Evolutionary conservation across 2,113 vertebrate genomes (phyloP).

Genomic region (Emydocephalus ijimae): DNA sequence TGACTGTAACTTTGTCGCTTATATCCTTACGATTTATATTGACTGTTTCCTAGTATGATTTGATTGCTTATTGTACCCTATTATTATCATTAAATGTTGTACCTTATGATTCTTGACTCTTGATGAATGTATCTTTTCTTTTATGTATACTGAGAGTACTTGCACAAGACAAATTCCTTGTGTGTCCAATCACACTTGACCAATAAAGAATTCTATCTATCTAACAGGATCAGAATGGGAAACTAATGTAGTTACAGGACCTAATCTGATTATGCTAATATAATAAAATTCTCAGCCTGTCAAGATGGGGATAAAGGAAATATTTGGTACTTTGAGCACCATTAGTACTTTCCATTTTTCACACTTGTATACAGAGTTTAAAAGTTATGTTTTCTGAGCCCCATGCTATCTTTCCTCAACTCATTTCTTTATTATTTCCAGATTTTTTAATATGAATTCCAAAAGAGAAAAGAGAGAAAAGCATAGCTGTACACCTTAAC

Average conservation of each 20-base stretch:
- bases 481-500: not conserved
- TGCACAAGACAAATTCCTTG: too few species aligned
- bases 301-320: not conserved
- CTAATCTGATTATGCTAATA: not conserved
- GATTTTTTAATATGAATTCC: not conserved
- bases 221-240: not conserved
- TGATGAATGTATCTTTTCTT: too few species aligned
- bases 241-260: not conserved
- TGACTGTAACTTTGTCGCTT: too few species aligned
- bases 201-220: too few species aligned
- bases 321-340: not conserved
- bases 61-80: too few species aligned
- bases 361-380: not conserved
- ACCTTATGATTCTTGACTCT: too few species aligned
- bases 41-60: too few species aligned
- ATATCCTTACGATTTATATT: too few species aligned
- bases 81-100: too few species aligned
- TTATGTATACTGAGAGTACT: too few species aligned
- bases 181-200: too few species aligned
- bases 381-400: not conserved
- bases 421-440: not conserved
- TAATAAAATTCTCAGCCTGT: not conserved
- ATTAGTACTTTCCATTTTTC: not conserved
- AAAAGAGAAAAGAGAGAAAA: not conserved
- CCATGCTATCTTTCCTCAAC: not conserved